Evolutionary conservation across 2,113 vertebrate genomes (phyloP).

Genomic region (Gracilinanus agilis): DNA sequence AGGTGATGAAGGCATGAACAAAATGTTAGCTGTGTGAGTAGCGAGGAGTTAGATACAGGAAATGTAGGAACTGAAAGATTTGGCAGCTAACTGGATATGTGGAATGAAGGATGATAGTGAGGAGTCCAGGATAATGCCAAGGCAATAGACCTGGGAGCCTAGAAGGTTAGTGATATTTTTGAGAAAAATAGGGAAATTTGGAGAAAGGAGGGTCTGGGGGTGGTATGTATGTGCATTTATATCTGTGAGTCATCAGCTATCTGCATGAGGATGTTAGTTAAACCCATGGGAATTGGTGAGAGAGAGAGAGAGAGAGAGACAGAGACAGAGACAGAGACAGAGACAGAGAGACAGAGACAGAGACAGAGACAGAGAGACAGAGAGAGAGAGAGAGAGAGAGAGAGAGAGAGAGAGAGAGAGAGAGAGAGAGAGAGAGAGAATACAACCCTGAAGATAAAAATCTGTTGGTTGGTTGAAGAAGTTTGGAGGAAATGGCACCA

Average conservation of each 20-base stretch:
- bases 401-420: too few species aligned
- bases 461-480: not conserved
- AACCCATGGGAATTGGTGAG: not conserved
- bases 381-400: too few species aligned
- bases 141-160: not conserved
- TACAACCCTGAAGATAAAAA: not conserved
- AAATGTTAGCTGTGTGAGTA: not conserved
- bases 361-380: too few species aligned
- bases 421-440: too few species aligned
- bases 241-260: not conserved
- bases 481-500: not conserved
- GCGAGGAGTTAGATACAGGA: not conserved
- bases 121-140: not conserved
- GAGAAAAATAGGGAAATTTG: not conserved
- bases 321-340: too few species aligned
- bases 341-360: too few species aligned
- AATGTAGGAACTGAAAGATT: not conserved
- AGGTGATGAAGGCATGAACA: not conserved
- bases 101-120: not conserved
- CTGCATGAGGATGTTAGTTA: not conserved
- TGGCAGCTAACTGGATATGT: not conserved
- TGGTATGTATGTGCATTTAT: not conserved
- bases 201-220: not conserved
- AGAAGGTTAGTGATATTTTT: not conserved
- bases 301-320: not conserved